Conservation (phyloP, 2,113 vertebrate genomes). For the Cricetomys ansorgei region DNA sequence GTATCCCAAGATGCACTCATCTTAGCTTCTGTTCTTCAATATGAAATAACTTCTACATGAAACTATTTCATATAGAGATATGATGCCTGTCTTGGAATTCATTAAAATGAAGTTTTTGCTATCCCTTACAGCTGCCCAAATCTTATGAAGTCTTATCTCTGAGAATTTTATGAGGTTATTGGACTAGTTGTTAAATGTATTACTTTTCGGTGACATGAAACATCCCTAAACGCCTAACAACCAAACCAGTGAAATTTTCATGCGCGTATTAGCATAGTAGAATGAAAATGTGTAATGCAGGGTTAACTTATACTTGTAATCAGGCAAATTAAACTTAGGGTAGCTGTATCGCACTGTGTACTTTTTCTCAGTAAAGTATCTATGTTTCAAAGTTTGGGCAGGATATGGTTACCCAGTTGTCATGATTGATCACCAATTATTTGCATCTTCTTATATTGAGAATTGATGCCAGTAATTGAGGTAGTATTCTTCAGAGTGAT, state of each 20-base stretch:
- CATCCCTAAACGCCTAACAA: constrained; percentile 75
- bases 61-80: constrained; percentile 73
- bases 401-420: constrained; percentile 78
- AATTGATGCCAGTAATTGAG: constrained; percentile 81
- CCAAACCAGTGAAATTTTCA: constrained; percentile 74
- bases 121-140: constrained; percentile 63
- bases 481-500: constrained; percentile 81
- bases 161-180: constrained; percentile 79
- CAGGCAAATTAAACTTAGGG: constrained; percentile 23
- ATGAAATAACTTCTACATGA: constrained; percentile 49
- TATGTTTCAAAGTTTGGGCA: constrained; percentile 70
- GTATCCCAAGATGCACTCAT: constrained; percentile 49
- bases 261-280: constrained; percentile 68
- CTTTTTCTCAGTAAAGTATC: constrained; percentile 58
- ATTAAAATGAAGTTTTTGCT: constrained; percentile 72
- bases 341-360: constrained; percentile 67
- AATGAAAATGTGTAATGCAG: constrained; percentile 79
- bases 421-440: constrained; percentile 85
- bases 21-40: constrained; percentile 62
- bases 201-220: constrained; percentile 66
- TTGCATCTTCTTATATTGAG: constrained; percentile 70
- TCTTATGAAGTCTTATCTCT: constrained; percentile 82
- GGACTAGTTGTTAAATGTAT: constrained; percentile 73
- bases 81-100: constrained; percentile 66
- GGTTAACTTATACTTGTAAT: constrained; percentile 63